Percentiles rank a stretch among this genome's conserved stretches.
Conservation (phyloP, 1,140 invertebrate genomes). For the Prorops nasuta region DNA sequence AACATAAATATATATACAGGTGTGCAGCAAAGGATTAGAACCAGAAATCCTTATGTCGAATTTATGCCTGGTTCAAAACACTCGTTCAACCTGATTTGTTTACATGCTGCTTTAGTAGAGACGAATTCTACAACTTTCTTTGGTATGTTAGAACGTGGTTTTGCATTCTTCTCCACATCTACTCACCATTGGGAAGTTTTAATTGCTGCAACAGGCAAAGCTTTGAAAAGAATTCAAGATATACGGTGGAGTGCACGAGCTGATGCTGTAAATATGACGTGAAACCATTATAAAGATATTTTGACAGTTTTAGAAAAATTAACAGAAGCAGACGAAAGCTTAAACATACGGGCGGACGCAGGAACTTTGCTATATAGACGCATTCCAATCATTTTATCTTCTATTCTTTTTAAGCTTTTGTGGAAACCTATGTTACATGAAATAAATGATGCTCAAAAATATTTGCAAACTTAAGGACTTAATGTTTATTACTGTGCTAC, state of each 20-base stretch:
- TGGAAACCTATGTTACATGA: background rate
- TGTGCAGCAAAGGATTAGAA: slow-evolving; percentile 23
- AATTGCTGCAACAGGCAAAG: slow-evolving; percentile 20
- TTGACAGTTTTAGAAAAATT: slow-evolving; percentile 15
- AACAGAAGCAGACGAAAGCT: slow-evolving; percentile 28
- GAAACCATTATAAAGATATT: too few relatives aligned
- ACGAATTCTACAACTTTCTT: slow-evolving; percentile 15
- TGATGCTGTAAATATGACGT: slow-evolving; percentile 21
- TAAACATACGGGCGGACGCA: slow-evolving; percentile 30
- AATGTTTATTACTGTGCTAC: background rate
- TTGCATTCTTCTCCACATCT: slow-evolving; percentile 25
- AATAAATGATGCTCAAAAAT: background rate
- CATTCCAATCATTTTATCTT: background rate
- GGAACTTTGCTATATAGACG: background rate
- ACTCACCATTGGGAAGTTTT: slow-evolving; percentile 32
- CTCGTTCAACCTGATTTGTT: slow-evolving; percentile 23
- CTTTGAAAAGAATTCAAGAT: slow-evolving; percentile 31
- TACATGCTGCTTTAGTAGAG: slow-evolving; percentile 15
- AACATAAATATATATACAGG: slow-evolving; percentile 29
- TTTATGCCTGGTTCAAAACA: slow-evolving; percentile 25
- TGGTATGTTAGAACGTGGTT: slow-evolving; percentile 14
- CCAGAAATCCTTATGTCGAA: slow-evolving; percentile 19
- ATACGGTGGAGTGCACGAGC: slow-evolving; percentile 35
- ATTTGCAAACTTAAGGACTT: background rate
- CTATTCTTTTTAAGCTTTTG: background rate